Conservation (phyloP, 1,140 invertebrate genomes). For the Drosophila kikkawai region DNA sequence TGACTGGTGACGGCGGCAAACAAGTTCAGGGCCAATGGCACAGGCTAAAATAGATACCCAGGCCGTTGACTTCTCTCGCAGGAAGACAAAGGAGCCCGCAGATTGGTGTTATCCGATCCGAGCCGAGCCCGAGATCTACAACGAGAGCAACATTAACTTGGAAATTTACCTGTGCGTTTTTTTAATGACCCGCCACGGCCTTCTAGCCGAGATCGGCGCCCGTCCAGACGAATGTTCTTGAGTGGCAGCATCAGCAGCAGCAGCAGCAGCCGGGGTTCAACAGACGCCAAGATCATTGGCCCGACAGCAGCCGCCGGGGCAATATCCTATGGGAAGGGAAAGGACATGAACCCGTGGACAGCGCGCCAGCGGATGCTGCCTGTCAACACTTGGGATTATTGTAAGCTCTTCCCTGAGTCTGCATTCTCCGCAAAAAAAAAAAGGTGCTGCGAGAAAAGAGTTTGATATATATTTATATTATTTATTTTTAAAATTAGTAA, state of each 20-base stretch:
- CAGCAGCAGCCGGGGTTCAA: slow-evolving; percentile 19
- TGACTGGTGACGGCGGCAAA: slow-evolving; percentile 23
- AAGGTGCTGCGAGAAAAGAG: not conserved
- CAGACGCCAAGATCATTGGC: slow-evolving; percentile 59
- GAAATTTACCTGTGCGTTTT: slow-evolving; percentile 48
- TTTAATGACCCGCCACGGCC: slow-evolving; percentile 56
- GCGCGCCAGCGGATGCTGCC: slow-evolving; percentile 32
- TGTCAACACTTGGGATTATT: slow-evolving; percentile 42
- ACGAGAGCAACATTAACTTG: slow-evolving; percentile 42
- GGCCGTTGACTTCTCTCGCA: slow-evolving; percentile 48
- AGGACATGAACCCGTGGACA: slow-evolving; percentile 54
- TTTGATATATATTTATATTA: not conserved
- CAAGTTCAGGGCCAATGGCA: slow-evolving; percentile 68
- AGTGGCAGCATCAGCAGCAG: slow-evolving; percentile 28
- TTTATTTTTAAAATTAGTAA: no score
- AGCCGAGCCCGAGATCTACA: slow-evolving; percentile 37
- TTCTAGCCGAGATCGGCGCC: slow-evolving; percentile 16
- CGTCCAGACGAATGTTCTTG: slow-evolving; percentile 20
- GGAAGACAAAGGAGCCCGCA: slow-evolving; percentile 43
- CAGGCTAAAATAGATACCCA: slow-evolving; percentile 59
- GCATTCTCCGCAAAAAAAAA: not conserved
- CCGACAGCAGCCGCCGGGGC: slow-evolving; percentile 15
- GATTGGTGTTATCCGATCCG: slow-evolving; percentile 4
- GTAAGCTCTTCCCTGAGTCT: slow-evolving; percentile 26
- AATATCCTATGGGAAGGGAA: slow-evolving; percentile 46